These are phyloP conservation scores for Hemicentrotus pulcherrimus DNA, from an alignment of 35 echinoderm and acorn worm genomes.

Conservation along the genomic window DNA sequence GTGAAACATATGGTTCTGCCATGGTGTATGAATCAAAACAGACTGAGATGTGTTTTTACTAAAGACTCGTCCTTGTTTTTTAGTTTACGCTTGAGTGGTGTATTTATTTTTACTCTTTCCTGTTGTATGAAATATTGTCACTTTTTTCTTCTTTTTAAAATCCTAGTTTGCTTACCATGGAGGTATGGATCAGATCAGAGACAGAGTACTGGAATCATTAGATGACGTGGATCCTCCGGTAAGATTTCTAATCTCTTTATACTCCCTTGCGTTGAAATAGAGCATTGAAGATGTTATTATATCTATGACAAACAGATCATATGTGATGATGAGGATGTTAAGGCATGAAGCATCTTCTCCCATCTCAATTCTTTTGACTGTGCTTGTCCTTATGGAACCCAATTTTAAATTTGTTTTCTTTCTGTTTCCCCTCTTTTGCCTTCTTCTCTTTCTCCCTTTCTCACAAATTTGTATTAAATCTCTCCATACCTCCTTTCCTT, in stretches of 20 bases:
- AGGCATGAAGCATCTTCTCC: too few species aligned
- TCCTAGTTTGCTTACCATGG: constrained; percentile 85
- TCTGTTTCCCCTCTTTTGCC: not conserved
- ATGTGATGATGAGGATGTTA: too few species aligned
- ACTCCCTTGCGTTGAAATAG: too few species aligned
- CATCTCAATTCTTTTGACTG: not conserved
- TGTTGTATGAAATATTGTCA: not conserved
- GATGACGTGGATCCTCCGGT: constrained; percentile 87
- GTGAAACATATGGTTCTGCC: too few species aligned
- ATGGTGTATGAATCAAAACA: too few species aligned
- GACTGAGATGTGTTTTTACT: too few species aligned
- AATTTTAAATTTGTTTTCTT: not conserved
- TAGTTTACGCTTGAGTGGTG: not conserved
- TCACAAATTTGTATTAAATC: not conserved
- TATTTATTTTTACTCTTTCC: not conserved
- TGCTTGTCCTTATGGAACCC: not conserved
- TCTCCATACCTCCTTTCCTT: too few species aligned
- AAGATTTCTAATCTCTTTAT: constrained; percentile 12
- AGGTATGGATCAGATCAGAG: constrained; percentile 74
- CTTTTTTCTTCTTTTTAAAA: not conserved
- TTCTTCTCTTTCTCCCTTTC: not conserved
- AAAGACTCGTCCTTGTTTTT: not conserved
- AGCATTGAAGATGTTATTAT: too few species aligned
- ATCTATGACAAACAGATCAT: too few species aligned
- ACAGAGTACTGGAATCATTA: constrained; percentile 70